Evolutionary conservation across 2,113 vertebrate genomes (phyloP).

Genomic region (Ceuthmochares aereus): DNA sequence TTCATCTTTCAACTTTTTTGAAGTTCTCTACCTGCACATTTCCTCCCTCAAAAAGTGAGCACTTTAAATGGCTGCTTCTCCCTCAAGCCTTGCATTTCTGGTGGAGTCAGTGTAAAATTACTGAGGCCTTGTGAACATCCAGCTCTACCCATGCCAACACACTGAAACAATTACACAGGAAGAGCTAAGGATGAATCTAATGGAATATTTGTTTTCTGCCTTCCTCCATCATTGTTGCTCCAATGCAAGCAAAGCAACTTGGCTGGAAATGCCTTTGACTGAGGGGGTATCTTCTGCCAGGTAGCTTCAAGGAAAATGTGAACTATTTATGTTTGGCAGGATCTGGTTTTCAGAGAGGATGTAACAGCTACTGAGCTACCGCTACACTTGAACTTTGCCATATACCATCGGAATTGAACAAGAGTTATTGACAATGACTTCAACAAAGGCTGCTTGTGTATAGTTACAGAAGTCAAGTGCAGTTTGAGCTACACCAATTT

Average conservation of each 20-base stretch:
- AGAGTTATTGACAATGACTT: not conserved
- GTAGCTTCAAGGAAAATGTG: constrained; percentile 12
- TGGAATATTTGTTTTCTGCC: not conserved
- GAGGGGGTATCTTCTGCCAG: not conserved
- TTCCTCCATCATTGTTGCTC: not conserved
- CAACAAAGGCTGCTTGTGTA: constrained; percentile 43
- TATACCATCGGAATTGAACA: constrained; percentile 18
- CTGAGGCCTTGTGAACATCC: not conserved
- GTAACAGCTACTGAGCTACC: not conserved
- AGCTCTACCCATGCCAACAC: not conserved
- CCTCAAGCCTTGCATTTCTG: not conserved
- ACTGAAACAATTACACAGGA: not conserved
- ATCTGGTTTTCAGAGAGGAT: not conserved
- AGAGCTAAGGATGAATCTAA: not conserved
- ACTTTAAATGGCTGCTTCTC: not conserved
- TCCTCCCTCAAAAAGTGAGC: accelerated
- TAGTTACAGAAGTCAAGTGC: not conserved
- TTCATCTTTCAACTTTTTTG: not conserved
- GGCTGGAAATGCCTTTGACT: not conserved
- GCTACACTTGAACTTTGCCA: constrained; percentile 40
- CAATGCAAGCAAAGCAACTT: not conserved
- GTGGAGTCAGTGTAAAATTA: not conserved
- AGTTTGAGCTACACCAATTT: not conserved
- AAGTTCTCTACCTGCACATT: not conserved
- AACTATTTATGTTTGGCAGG: not conserved